These are phyloP conservation scores for Asteroscopus sphinx DNA, from an alignment of 2,888 invertebrate genomes.

Conservation along the genomic window DNA sequence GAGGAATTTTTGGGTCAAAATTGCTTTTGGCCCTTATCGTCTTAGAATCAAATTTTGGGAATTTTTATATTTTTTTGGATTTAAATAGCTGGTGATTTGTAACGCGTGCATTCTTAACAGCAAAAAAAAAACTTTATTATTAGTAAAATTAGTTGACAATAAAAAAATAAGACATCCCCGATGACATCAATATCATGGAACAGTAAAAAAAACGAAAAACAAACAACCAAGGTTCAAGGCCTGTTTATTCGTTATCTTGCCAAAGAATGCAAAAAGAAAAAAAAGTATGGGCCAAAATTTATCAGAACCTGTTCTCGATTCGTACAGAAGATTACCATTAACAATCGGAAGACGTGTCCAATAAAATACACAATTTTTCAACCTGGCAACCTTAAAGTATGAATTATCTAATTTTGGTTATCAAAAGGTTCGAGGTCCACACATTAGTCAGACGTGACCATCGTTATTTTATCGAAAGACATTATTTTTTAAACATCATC, in stretches of 20 bases:
- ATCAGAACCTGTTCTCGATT: slow-evolving; percentile 48
- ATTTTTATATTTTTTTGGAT: slow-evolving; percentile 22
- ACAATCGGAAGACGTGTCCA: slow-evolving; percentile 60
- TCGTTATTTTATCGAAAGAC: slow-evolving; percentile 38
- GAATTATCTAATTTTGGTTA: slow-evolving; percentile 46
- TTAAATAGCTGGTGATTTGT: background rate
- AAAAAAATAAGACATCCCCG: too few relatives aligned
- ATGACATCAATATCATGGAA: slow-evolving; percentile 3
- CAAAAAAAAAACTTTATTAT: too few relatives aligned
- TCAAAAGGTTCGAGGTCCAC: slow-evolving; percentile 20
- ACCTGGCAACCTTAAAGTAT: slow-evolving; percentile 54
- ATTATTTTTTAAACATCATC: slow-evolving; percentile 29
- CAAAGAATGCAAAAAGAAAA: slow-evolving; percentile 40
- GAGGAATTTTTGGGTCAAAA: slow-evolving; percentile 41
- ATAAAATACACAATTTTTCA: slow-evolving; percentile 66
- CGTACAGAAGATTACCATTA: slow-evolving; percentile 55
- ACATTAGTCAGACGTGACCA: slow-evolving; percentile 38
- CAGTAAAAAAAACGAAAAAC: slow-evolving; percentile 20
- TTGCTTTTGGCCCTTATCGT: slow-evolving; percentile 16
- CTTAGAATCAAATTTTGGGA: slow-evolving; percentile 19
- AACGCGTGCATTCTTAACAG: too few relatives aligned
- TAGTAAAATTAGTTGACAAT: too few relatives aligned
- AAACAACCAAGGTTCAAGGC: slow-evolving; percentile 52
- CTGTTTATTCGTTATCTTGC: slow-evolving; percentile 46
- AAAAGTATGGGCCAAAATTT: slow-evolving; percentile 43